A percentile compares a stretch with the other conserved stretches of the same genome.
phyloP scores from a whole-genome alignment of 2,113 vertebrate species.

The Lepus timidus region DNA sequence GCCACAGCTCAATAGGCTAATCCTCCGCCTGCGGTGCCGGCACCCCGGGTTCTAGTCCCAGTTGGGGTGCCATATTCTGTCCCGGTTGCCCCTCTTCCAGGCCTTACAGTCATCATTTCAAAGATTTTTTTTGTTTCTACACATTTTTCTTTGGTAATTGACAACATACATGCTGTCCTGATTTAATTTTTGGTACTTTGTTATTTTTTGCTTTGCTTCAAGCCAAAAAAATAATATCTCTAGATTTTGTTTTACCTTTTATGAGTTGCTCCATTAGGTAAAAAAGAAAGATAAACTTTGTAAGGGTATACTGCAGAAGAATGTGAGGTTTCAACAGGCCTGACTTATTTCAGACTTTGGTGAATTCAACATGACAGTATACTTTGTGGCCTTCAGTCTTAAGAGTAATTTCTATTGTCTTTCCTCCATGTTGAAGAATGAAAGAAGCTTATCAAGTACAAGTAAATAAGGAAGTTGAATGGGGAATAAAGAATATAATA shows the following conservation, averaged over 20 bases:
- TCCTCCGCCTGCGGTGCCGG: too few species aligned
- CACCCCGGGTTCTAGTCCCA: too few species aligned
- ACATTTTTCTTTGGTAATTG: background rate
- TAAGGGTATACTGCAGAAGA: background rate
- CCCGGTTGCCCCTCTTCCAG: too few species aligned
- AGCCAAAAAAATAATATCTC: background rate
- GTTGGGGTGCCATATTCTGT: too few species aligned
- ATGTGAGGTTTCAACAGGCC: background rate
- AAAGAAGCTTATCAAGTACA: background rate
- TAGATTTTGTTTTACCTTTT: background rate
- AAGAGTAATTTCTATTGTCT: background rate
- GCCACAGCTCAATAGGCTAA: too few species aligned
- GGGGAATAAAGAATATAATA: background rate
- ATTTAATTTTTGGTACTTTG: background rate
- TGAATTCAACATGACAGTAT: background rate
- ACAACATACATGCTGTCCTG: background rate
- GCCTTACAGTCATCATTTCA: background rate
- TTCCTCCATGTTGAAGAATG: background rate
- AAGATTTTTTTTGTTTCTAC: background rate
- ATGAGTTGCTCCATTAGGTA: background rate
- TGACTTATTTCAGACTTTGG: background rate
- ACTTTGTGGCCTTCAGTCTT: background rate
- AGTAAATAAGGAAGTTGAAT: slow-evolving; percentile 19
- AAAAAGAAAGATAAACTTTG: background rate
- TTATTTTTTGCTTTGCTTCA: background rate